Percentiles rank a stretch among this genome's conserved stretches.
These are phyloP conservation scores for Pachymerium ferrugineum DNA, from an alignment of 2,888 invertebrate genomes.

Conservation along the genomic window DNA sequence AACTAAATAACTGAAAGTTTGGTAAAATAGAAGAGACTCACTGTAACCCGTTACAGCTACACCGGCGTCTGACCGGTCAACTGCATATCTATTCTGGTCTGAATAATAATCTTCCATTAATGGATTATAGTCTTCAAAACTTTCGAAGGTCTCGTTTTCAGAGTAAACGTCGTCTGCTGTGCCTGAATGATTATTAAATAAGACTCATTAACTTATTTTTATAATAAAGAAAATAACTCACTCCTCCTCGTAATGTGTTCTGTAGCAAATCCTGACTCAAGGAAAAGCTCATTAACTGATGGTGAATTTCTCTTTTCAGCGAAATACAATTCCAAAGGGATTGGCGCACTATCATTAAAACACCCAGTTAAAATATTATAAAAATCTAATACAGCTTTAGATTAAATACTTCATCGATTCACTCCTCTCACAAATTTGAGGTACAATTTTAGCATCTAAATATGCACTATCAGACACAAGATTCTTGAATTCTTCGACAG, in stretches of 20 bases:
- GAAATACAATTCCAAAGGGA: neutral
- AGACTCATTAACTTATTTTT: neutral
- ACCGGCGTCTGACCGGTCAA: slow-evolving; percentile 45
- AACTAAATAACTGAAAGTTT: no score
- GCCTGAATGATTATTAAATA: neutral
- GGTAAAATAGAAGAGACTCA: no score
- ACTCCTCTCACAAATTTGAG: neutral
- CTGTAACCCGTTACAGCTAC: slow-evolving; percentile 46
- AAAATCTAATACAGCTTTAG: neutral
- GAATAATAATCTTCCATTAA: neutral
- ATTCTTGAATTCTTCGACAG: neutral
- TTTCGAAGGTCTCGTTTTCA: neutral
- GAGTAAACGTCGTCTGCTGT: neutral
- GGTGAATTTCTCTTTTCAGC: neutral
- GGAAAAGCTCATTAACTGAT: neutral
- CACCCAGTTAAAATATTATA: neutral
- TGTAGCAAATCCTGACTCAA: slow-evolving; percentile 44
- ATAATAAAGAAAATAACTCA: neutral
- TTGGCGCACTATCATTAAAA: neutral
- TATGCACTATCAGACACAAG: neutral
- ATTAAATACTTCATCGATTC: neutral
- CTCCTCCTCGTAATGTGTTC: slow-evolving; percentile 43
- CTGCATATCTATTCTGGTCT: slow-evolving; percentile 43
- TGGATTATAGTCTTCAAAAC: neutral
- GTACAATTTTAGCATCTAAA: neutral